Evolutionary conservation across 2,888 invertebrate species (phyloP).

Genomic region (Hirudinaria manillensis): DNA sequence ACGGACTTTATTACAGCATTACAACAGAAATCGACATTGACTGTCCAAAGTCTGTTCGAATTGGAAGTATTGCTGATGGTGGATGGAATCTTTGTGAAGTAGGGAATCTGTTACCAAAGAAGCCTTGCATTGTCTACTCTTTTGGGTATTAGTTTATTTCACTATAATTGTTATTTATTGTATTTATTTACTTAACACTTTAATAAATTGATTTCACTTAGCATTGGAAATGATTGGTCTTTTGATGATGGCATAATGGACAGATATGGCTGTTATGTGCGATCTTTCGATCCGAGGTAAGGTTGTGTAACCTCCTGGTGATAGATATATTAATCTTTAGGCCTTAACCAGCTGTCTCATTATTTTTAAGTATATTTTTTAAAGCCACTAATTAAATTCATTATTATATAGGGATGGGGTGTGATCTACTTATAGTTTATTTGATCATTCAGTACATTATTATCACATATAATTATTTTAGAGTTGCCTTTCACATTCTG

Average conservation of each 20-base stretch:
- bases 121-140: slow-evolving; percentile 46
- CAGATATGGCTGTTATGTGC: slow-evolving; percentile 44
- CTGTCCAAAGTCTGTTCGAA: slow-evolving; percentile 32
- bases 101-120: slow-evolving; percentile 43
- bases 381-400: too few relatives aligned
- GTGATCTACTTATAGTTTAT: too few relatives aligned
- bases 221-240: slow-evolving; percentile 39
- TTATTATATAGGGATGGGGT: too few relatives aligned
- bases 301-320: too few relatives aligned
- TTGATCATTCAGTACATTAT: too few relatives aligned
- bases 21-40: background rate
- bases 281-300: slow-evolving; percentile 47
- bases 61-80: slow-evolving; percentile 42
- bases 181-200: background rate
- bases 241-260: slow-evolving; percentile 39
- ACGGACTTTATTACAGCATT: background rate
- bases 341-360: too few relatives aligned
- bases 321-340: too few relatives aligned
- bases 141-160: slow-evolving; percentile 42
- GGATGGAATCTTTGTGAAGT: slow-evolving; percentile 49
- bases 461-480: too few relatives aligned
- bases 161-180: background rate
- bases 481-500: too few relatives aligned
- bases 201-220: slow-evolving; percentile 20
- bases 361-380: too few relatives aligned